Conservation (phyloP, 2,113 vertebrate genomes). For the Sinocyclocheilus anshuiensis region DNA sequence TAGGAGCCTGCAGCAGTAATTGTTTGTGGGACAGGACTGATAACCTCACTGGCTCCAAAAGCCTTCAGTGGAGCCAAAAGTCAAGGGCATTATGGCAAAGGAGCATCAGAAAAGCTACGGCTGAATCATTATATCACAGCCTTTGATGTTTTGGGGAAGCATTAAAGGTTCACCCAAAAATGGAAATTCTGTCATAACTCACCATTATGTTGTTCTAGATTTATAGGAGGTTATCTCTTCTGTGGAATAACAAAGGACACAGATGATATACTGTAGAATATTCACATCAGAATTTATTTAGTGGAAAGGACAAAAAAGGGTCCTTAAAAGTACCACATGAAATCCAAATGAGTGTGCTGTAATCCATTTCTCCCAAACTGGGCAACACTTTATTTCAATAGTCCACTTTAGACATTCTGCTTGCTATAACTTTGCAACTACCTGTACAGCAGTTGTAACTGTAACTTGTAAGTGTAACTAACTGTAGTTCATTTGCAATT, state of each 20-base stretch:
- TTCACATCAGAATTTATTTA: background rate
- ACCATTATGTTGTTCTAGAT: background rate
- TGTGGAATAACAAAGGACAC: background rate
- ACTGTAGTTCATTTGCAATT: too few relatives aligned
- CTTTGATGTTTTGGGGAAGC: background rate
- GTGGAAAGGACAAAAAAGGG: background rate
- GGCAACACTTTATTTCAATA: too few relatives aligned
- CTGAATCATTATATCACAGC: background rate
- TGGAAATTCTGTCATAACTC: background rate
- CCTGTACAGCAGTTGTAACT: too few relatives aligned
- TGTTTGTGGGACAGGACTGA: conserved; percentile 48
- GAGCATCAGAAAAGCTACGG: background rate
- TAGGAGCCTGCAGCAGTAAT: conserved; percentile 39
- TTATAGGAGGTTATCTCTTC: background rate
- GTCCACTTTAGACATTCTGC: too few relatives aligned
- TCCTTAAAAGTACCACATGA: too few relatives aligned
- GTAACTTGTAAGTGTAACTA: too few relatives aligned
- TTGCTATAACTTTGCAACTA: too few relatives aligned
- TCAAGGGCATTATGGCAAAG: conserved; percentile 36
- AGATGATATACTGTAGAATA: background rate
- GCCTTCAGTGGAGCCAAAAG: conserved; percentile 49
- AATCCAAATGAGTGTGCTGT: too few relatives aligned
- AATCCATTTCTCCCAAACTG: too few relatives aligned
- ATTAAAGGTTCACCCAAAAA: background rate
- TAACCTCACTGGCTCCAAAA: conserved; percentile 55